Conservation (phyloP, 2,113 vertebrate species). For the Gymnarchus niloticus region DNA sequence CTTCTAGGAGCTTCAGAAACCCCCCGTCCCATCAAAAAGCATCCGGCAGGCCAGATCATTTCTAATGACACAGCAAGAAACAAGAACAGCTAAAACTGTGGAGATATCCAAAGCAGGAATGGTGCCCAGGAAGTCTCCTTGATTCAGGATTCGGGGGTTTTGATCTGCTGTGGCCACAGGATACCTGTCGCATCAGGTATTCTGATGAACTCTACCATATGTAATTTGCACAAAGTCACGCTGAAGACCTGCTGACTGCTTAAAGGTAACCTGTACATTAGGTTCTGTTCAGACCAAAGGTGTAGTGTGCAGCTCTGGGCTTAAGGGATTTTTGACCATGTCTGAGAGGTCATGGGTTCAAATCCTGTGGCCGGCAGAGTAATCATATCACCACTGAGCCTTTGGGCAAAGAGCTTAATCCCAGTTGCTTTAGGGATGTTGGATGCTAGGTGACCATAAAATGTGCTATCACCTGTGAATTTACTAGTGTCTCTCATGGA, state of each 20-base stretch:
- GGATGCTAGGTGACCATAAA: too few species aligned
- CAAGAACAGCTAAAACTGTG: slow-evolving; percentile 30
- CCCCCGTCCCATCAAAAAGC: slow-evolving; percentile 24
- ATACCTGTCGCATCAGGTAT: not conserved
- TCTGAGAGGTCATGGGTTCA: too few species aligned
- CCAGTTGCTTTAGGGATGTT: too few species aligned
- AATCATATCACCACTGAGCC: too few species aligned
- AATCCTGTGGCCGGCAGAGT: too few species aligned
- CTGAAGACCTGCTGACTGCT: not conserved
- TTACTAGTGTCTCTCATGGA: too few species aligned
- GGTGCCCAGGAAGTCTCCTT: not conserved
- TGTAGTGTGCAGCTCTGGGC: too few species aligned
- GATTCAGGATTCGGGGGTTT: not conserved
- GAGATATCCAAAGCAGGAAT: slow-evolving; percentile 15
- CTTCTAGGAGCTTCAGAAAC: not conserved
- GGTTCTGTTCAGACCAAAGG: not conserved
- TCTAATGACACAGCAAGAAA: slow-evolving; percentile 46
- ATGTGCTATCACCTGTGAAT: too few species aligned
- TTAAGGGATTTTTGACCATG: too few species aligned
- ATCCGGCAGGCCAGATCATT: slow-evolving; percentile 30
- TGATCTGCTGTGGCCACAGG: not conserved
- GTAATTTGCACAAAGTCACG: not conserved
- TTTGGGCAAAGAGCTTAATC: too few species aligned
- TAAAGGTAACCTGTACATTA: not conserved
- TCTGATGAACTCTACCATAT: not conserved